Base-by-base conservation (phyloP, 2,113 vertebrate species). In the Cyanocitta stelleri region DNA sequence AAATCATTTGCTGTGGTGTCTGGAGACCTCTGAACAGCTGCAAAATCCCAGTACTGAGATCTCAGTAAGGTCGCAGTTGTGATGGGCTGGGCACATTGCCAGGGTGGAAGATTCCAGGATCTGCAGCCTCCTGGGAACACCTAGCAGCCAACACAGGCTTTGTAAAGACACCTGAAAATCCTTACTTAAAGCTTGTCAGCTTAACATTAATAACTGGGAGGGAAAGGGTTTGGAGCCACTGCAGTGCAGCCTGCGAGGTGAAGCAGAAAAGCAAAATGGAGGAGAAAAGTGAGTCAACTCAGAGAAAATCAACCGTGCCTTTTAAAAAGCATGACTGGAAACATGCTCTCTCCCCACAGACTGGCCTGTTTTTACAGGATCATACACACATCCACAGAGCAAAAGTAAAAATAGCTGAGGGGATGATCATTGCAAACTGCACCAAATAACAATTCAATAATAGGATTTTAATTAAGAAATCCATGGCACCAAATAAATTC, bases 111-210 rank as follows among this genome's bases (percentile, higher is more conserved):
- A 95, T 92, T 97, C 89, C 94, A 95, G 94, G 95, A 84, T 67
- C 91, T 85, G 74, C 80, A 92, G 73, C 68, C 89, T 95, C 80
- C 76, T 92, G 91, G 83, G 94, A 96, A 37, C 66, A 95, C 86
- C 94, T 92, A 89, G 35, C 61, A 96, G 94, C 80, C 94, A 92
- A 79, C 73, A 85, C 0, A 8, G 81, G 89, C 90, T 95, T 95
- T 92, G 52, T 61, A 91, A 93, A 95, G 94, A 92, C 86, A 95
- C 96, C 93, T 96, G 95, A 96, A 97, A 95, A 97, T 95, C 91
- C 89, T 91, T 56, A 48, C 56, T 92, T 89, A 91, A 87, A 95
- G 76, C 91, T 84, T 64, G 48, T 95, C 86, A 92, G 93, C 83
- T 96, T 97, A 92, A 90, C 24, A 3, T 95, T 87, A 81, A 89